Conservation (phyloP, 2,113 vertebrate genomes). For the Ciconia maguari region DNA sequence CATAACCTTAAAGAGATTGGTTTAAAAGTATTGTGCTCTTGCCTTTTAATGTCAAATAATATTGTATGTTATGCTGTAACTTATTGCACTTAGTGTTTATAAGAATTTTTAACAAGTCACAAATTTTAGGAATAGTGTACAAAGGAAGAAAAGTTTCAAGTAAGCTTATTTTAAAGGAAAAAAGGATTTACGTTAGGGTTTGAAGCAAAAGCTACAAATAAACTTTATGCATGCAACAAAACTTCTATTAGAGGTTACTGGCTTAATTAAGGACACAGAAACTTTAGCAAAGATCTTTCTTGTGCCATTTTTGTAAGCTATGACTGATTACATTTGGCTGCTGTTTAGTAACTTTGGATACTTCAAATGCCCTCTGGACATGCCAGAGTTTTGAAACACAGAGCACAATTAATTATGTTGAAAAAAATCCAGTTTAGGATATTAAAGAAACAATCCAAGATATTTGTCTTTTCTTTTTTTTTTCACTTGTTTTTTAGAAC, state of each 20-base stretch:
- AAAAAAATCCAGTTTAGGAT: not conserved
- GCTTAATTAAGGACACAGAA: constrained; percentile 43
- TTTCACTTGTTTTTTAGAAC: not conserved
- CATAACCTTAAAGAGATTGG: not conserved
- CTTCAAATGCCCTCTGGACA: not conserved
- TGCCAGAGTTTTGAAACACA: constrained; percentile 41
- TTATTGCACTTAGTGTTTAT: not conserved
- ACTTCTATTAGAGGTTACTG: constrained; percentile 13
- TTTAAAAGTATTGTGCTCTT: not conserved
- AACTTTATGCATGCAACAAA: not conserved
- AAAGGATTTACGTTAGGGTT: not conserved
- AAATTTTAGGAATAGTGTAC: not conserved
- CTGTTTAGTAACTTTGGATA: constrained; percentile 54
- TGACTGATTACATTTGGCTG: constrained; percentile 62
- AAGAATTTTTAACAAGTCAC: not conserved
- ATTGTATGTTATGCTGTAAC: not conserved
- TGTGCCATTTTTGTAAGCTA: constrained; percentile 67
- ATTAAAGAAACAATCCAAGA: not conserved
- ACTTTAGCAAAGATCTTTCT: constrained; percentile 47
- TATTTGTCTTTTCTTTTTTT: not conserved
- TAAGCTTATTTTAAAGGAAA: not conserved
- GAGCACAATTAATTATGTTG: constrained; percentile 2
- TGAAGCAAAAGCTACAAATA: not conserved
- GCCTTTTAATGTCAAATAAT: not conserved
- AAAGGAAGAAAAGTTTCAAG: not conserved